Base-by-base conservation (phyloP, 2,113 vertebrate species). In the Urocitellus parryii region DNA sequence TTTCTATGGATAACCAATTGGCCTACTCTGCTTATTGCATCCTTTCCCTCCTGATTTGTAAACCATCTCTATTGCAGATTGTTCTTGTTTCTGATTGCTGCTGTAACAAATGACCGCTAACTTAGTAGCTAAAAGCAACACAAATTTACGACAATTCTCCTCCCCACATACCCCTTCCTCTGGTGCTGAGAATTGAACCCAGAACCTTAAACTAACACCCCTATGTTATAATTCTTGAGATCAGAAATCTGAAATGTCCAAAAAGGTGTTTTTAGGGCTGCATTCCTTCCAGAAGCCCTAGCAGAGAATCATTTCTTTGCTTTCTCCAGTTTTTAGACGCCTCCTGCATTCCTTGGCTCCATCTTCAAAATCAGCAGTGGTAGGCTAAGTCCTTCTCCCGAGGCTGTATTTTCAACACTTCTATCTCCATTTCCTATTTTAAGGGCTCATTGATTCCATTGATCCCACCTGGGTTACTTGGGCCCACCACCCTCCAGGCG, bases 141-240 rank as follows among this genome's bases (percentile, higher is more conserved):
- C 61, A 63, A 9, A 63, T 63, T 24, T 63, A 25, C 25, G 2
- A 25, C 61, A 63, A 63, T 25, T 63, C 18, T 13, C 48, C 48
- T 13, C 10, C 48, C 2, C 48, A 11, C 48, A 51, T 45, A 45
- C 48, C 48, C 48, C 48, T 45, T 45, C 45, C 45, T 45, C 45
- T 45, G 8, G 61, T 63, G 9, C 7, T 27, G 9, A 9, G 2
- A 9, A 27, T 63, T 63, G 61, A 63, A 63, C 61, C 61, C 61
- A 63, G 61, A 63, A 27, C 61, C 61, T 63, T 63, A 51, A 63
- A 63, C 61, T 63, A 42, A n/a, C 65, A 72, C 51, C 85, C 63
- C 53, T 90, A 48, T 90, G 70, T 73, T 79, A 79, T 8, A 80
- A 7, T 79, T 95, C 22, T 42, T 86, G 65, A 91, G n/a, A 65